Conservation (phyloP, 2,888 invertebrate genomes). For the Drosophila hamatofila region DNA sequence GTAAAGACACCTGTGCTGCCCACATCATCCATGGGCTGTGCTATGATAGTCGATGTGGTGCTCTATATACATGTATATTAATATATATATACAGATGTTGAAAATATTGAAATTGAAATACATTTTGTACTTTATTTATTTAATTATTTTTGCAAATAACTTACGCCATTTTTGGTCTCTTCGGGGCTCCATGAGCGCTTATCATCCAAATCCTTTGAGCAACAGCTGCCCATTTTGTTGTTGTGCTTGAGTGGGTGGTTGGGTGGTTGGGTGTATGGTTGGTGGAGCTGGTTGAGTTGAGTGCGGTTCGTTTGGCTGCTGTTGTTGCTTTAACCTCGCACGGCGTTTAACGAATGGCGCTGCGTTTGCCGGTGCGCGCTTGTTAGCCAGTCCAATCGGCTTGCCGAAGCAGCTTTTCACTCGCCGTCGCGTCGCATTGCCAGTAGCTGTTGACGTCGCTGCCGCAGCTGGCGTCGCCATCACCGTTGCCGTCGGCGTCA, state of each 20-base stretch:
- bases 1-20: constrained; percentile 76
- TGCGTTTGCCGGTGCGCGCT: constrained; percentile 63
- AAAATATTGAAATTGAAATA: background rate
- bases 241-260: background rate
- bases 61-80: constrained; percentile 56
- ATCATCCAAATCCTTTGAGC: constrained; percentile 80
- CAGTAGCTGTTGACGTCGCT: constrained; percentile 4
- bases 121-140: background rate
- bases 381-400: constrained; percentile 60
- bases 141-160: constrained; percentile 13
- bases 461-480: constrained; percentile 22
- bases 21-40: constrained; percentile 76
- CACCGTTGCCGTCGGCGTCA: constrained; percentile 35
- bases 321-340: constrained; percentile 63
- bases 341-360: constrained; percentile 69
- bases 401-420: constrained; percentile 23
- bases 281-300: background rate
- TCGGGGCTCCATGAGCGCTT: constrained; percentile 82
- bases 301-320: constrained; percentile 13
- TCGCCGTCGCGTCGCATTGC: constrained; percentile 12
- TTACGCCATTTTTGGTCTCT: constrained; percentile 80
- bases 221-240: constrained; percentile 75
- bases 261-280: background rate
- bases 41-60: constrained; percentile 81
- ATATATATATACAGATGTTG: background rate